A percentile compares a stretch with the other conserved stretches of the same genome.
phyloP scores from a whole-genome alignment of 2,797 vertebrate species.

The Artibeus lituratus region DNA sequence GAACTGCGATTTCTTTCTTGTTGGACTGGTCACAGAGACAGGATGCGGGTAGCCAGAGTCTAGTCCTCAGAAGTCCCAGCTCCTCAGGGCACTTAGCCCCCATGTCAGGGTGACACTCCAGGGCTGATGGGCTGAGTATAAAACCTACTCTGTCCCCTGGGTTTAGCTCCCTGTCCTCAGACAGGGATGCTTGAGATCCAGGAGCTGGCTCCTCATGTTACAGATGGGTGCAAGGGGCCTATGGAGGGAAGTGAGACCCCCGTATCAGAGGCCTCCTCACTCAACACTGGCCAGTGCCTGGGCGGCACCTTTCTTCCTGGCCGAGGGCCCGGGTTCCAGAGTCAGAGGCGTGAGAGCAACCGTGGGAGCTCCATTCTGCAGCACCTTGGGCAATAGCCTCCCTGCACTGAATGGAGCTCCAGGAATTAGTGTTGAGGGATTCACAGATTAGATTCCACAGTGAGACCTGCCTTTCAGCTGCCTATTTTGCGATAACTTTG shows the following conservation, averaged over 20 bases:
- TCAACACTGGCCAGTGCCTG: accelerated
- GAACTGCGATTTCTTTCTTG: neutral
- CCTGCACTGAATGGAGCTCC: accelerated
- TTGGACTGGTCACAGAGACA: neutral
- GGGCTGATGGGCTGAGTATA: neutral
- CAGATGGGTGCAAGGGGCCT: neutral
- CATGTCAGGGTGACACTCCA: neutral
- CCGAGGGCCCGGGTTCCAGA: neutral
- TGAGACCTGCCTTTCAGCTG: neutral
- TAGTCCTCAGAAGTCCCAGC: neutral
- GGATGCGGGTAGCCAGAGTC: neutral
- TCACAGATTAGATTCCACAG: neutral
- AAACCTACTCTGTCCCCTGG: neutral
- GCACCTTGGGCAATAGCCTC: neutral
- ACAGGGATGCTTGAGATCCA: neutral
- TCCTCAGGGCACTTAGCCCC: neutral
- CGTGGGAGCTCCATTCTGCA: accelerated
- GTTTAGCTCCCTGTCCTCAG: neutral
- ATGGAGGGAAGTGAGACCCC: accelerated
- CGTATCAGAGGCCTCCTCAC: neutral
- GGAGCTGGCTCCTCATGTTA: neutral
- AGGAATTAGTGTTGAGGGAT: accelerated
- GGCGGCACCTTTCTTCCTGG: neutral
- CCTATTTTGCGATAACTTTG: neutral
- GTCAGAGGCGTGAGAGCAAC: neutral